A percentile compares a stretch with the other conserved stretches of the same genome.
Evolutionary conservation across 1,140 invertebrate genomes (phyloP).

Genomic region (Atta texana): DNA sequence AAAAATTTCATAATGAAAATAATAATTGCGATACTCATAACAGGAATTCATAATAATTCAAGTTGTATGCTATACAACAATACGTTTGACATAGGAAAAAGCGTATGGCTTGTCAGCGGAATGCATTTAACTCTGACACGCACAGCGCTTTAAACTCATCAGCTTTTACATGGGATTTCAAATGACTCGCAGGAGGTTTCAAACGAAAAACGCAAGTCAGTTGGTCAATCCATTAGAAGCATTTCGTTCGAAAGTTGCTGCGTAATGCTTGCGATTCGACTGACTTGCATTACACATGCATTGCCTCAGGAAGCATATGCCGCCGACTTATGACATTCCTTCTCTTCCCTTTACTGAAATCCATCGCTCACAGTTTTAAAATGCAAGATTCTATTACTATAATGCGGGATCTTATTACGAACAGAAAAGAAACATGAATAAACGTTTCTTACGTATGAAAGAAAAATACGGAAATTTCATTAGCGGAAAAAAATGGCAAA

Average conservation of each 20-base stretch:
- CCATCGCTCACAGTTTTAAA: conserved; percentile 36
- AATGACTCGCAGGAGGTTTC: conserved; percentile 58
- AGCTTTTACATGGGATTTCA: conserved; percentile 69
- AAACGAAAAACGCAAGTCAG: conserved; percentile 74
- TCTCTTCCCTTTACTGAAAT: conserved; percentile 32
- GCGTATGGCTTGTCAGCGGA: conserved; percentile 47
- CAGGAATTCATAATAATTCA: conserved; percentile 43
- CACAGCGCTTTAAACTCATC: conserved; percentile 69
- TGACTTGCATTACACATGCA: conserved; percentile 69
- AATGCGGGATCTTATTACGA: conserved; percentile 13
- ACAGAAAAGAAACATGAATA: not conserved
- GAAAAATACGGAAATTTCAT: not conserved
- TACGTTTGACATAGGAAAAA: conserved; percentile 36
- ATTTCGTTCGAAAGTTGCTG: conserved; percentile 70
- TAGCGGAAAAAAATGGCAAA: not conserved
- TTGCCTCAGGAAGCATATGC: conserved; percentile 60
- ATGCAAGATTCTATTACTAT: conserved; percentile 24
- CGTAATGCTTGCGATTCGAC: conserved; percentile 71
- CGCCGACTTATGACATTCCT: conserved; percentile 44
- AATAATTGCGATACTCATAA: conserved; percentile 36
- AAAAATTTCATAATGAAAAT: conserved; percentile 17
- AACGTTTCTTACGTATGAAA: not conserved
- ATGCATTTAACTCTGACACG: conserved; percentile 46
- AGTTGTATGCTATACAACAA: conserved; percentile 48
- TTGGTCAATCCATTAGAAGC: conserved; percentile 75